Evolutionary conservation across 2,113 vertebrate genomes (phyloP), one percentile per base, ranked within the genome.

Genomic region (Tenebrosternarchus preto): DNA sequence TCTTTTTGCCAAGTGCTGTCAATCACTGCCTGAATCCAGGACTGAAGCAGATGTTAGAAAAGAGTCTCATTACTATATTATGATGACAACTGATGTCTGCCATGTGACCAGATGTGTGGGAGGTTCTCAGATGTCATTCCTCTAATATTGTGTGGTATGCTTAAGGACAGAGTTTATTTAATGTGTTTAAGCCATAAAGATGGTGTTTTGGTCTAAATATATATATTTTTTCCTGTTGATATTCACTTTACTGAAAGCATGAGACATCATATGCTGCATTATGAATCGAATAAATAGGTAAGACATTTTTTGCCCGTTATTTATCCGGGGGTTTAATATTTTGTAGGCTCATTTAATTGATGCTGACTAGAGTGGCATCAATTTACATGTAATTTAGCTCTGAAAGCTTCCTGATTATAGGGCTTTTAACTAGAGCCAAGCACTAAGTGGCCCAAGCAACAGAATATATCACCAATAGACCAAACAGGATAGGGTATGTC

Each of bases 81-180:
- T 87, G 87, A 89, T 91, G 88, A 89, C 89, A 91, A 85, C 86
- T 84, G 84, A 87, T 91, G 84, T 88, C 87, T 89, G 85, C 84
- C 87, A 86, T 88, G 75, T 83, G 87, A 86, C 82, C 67, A 67
- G 69, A 50, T 70, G 6, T 78, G 71, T 74, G 60, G 67, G 59
- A n/a, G 59, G 80, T 60, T 77, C 81, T 82, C 27, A 82, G 82
- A 86, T 81, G 78, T n/a, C 86, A 75, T 86, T 75, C 19, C 66
- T 67, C 63, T 85, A 46, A 31, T n/a, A 20, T 46, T 11, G 36
- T 68, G 70, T 17, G 19, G 57, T 66, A 64, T 60, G 19, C 57
- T n/a, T 33, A 25, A 50, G 9, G 27, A 29, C 46, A 39, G 15
- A n/a, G 43, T 19, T 33, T 66, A 66, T 33, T 33, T 3, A 16